Conservation (phyloP, 2,888 invertebrate genomes). For the Dione juno region DNA sequence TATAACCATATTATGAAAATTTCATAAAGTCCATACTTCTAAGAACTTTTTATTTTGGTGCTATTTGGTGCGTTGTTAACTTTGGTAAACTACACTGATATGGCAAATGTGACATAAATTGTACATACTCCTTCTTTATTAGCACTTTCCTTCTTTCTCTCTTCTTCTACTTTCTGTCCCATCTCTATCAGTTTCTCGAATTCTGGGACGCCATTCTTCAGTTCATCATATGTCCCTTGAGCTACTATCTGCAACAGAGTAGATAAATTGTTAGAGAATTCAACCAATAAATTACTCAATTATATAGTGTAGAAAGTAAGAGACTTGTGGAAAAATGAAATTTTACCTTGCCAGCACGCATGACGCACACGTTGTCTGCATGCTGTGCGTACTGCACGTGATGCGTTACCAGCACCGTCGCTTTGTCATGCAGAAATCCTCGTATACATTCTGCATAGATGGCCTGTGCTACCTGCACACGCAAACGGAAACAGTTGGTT, state of each 20-base stretch:
- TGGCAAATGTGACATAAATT: too few species aligned
- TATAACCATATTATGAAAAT: too few species aligned
- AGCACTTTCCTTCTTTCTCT: constrained; percentile 68
- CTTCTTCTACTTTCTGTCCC: constrained; percentile 67
- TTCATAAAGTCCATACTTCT: too few species aligned
- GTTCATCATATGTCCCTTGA: constrained; percentile 84
- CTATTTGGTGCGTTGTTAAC: too few species aligned
- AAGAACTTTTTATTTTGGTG: too few species aligned
- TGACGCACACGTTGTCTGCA: constrained; percentile 73
- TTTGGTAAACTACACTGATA: too few species aligned
- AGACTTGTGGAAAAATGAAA: too few species aligned
- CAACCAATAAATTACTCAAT: too few species aligned
- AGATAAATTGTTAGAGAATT: not conserved
- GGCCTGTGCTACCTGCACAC: constrained; percentile 77
- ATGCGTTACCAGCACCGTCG: constrained; percentile 86
- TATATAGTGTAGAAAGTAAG: too few species aligned
- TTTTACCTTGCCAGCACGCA: constrained; percentile 68
- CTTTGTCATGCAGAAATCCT: constrained; percentile 79
- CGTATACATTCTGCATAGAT: constrained; percentile 85
- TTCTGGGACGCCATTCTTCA: constrained; percentile 76
- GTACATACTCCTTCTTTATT: constrained; percentile 65
- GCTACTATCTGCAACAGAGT: constrained; percentile 73
- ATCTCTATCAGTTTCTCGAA: constrained; percentile 73
- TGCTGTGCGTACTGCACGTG: constrained; percentile 84
- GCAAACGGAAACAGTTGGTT: not conserved